Evolutionary conservation across 2,888 invertebrate species (phyloP), one percentile per base, ranked within the genome.

Genomic region (Biston betularia): DNA sequence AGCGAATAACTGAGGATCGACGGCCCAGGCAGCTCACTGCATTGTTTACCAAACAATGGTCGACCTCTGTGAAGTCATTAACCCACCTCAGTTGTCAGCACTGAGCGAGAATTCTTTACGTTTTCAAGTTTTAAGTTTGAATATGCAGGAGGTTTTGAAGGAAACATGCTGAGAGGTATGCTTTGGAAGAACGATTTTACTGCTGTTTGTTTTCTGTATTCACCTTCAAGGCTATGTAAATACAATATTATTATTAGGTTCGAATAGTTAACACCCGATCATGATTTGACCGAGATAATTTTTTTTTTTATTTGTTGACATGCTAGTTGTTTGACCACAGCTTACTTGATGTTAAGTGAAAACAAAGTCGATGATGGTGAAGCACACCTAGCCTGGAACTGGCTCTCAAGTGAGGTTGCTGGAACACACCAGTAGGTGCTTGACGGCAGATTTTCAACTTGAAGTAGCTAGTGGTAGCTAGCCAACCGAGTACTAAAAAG

Each of bases 11-110:
- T 87, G 83, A 88, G 89, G 88, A 90, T 88, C 88, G 90, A 87
- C 87, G 89, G 83, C 80, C 77, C 79, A 80, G 84, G 82, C 80
- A 83, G 84, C 83, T 71, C 78, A 76, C 75, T 80, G 90, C 88
- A 93, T 93, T 93, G 93, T 93, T 92, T 90, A 88, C 86, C 83
- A 88, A 91, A 93, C 93, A 93, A 93, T 93, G 84, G 92, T 33
- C 87, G 88, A 90, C 92, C 93, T 91, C 89, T 80, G 86, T 81
- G 87, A 86, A 90, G 92, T 93, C 93, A 92, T 93, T 93, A 93
- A 92, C 93, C 92, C 82, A 89, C 89, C 88, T 89, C 88, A 78
- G 88, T 85, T 86, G 87, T 86, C 85, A 82, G 63, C 67, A 80
- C 81, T 77, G 79, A 59, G 74, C 75, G 81, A 77, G 80, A 78